Base-by-base conservation (phyloP, 2,888 invertebrate species). In the Spialia ferax region DNA sequence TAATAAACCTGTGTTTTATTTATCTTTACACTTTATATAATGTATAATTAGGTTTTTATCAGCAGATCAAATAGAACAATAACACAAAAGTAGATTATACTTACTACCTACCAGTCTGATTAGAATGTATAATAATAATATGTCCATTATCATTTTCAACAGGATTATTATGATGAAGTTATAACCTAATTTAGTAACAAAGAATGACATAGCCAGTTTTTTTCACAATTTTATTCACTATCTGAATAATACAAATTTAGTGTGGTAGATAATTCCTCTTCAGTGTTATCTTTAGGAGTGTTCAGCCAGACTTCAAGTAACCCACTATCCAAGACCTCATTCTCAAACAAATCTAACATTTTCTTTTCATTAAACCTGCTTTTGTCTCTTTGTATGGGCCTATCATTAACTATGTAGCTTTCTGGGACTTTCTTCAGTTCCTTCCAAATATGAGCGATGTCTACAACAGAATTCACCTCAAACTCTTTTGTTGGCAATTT, bases 271-370 rank as follows among this genome's bases (percentile, higher is more conserved):
- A 75, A 74, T 15, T 71, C 56, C 2, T 78, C 69, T 0, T 73
- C 52, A 0, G 73, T 72, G 2, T 70, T 65, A 2, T 77, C 75
- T 2, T 73, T 70, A 0, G 70, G 60, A 0, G 74, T 73, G 15
- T 79, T 81, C 3, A 70, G 61, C 92, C 93, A 93, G 11, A 82
- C 78, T 23, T 92, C 91, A 18, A 88, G 70, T 5, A 93, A 77
- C 0, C 85, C 89, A 3, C 77, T 73, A 60, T 91, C 91, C 0
- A 93, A 63, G 18, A 88, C 85, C 63, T 84, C 85, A 0, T 85
- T 86, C 15, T 85, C 83, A 75, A 86, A 89, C 0, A 79, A 75
- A 0, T 88, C 81, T 15, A 72, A 69, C 23, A 91, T 83, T 73
- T 91, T 88, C n/a, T 85, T 70, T 67, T 89, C 86, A 69, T 81